Evolutionary conservation across 2,888 invertebrate genomes (phyloP).

Genomic region (Ceraclea dissimilis): DNA sequence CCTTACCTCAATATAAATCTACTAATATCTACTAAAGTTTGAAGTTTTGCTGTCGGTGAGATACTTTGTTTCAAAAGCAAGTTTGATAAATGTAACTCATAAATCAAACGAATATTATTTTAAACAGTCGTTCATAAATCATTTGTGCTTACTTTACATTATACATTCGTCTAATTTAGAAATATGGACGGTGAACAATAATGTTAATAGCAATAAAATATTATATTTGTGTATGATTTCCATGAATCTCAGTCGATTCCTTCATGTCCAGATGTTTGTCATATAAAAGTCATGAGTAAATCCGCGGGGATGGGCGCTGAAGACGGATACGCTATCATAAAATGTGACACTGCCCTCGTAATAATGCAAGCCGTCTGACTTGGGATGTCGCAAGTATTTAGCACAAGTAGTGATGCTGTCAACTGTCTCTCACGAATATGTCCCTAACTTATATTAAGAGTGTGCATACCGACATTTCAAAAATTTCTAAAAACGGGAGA

Average conservation of each 20-base stretch:
- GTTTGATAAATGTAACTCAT: not conserved
- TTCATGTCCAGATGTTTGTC: slow-evolving; percentile 14
- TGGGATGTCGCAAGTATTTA: slow-evolving; percentile 6
- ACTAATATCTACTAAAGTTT: too few species aligned
- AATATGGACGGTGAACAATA: too few species aligned
- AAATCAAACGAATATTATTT: not conserved
- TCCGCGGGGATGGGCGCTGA: slow-evolving; percentile 6
- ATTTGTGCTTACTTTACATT: not conserved
- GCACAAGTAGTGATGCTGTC: slow-evolving; percentile 1
- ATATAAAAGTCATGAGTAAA: slow-evolving; percentile 2
- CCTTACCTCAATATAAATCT: too few species aligned
- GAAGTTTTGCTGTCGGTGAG: not conserved
- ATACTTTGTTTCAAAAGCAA: not conserved
- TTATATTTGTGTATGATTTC: not conserved
- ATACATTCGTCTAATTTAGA: too few species aligned
- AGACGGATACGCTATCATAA: slow-evolving; percentile 18
- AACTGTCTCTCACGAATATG: not conserved
- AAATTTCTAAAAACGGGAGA: too few species aligned
- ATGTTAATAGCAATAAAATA: too few species aligned
- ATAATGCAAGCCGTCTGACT: slow-evolving; percentile 12
- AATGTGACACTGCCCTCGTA: slow-evolving; percentile 14
- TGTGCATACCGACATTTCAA: too few species aligned
- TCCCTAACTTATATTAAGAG: too few species aligned
- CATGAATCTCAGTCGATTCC: slow-evolving; percentile 11
- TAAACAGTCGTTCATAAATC: not conserved